Conservation (phyloP, 1,140 invertebrate genomes). For the Brachionus rotundiformis region DNA sequence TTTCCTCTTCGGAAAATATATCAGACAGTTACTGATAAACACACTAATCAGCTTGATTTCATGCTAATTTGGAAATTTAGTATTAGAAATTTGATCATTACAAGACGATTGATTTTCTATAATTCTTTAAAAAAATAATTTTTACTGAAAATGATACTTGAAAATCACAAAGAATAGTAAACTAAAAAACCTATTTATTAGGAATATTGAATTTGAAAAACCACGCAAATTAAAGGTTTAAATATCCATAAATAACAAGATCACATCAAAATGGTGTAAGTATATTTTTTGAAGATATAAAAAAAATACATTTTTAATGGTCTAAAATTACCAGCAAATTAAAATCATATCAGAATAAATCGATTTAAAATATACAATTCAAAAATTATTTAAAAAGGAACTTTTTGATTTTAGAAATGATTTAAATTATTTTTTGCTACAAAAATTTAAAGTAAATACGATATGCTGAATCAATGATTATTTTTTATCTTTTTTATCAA, state of each 20-base stretch:
- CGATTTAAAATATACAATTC: not conserved
- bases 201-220: not conserved
- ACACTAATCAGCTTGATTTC: not conserved
- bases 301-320: slow-evolving; percentile 12
- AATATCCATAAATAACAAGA: not conserved
- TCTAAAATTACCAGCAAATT: not conserved
- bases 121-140: not conserved
- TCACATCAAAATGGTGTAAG: not conserved
- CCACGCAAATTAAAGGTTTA: not conserved
- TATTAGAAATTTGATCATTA: not conserved
- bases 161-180: not conserved
- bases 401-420: too few species aligned
- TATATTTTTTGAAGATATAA: not conserved
- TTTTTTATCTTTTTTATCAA: too few species aligned
- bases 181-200: not conserved
- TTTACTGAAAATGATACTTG: not conserved
- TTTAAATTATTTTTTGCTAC: too few species aligned
- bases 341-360: not conserved
- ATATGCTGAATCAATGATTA: too few species aligned
- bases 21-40: not conserved
- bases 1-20: not conserved
- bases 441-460: too few species aligned
- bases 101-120: not conserved
- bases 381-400: too few species aligned
- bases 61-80: not conserved